Conservation (phyloP, 2,888 invertebrate species). For the Drosophila pegasa region DNA sequence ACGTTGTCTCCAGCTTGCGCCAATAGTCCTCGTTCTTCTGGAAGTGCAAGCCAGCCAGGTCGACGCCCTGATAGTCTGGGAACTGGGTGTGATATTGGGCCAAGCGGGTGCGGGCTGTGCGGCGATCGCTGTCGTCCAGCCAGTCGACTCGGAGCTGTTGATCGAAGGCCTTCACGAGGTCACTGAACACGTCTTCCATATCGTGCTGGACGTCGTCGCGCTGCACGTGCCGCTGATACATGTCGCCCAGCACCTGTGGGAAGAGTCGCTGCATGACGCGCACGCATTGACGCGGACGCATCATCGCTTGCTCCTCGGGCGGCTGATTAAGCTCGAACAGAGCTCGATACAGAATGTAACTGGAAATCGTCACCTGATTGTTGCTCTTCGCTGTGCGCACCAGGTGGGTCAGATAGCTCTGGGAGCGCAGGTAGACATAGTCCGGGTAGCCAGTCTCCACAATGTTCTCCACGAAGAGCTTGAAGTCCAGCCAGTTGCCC, state of each 20-base stretch:
- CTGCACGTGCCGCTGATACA: slow-evolving; percentile 69
- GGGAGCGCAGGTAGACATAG: slow-evolving; percentile 72
- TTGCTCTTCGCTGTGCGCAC: slow-evolving; percentile 55
- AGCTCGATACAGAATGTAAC: slow-evolving; percentile 81
- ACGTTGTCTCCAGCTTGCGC: slow-evolving; percentile 60
- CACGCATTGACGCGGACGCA: slow-evolving; percentile 65
- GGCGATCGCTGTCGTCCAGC: slow-evolving; percentile 76
- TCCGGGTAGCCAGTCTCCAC: slow-evolving; percentile 49
- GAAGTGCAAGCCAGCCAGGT: slow-evolving; percentile 56
- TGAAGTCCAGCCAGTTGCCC: slow-evolving; percentile 73
- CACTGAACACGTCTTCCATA: slow-evolving; percentile 61
- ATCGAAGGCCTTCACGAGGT: slow-evolving; percentile 67
- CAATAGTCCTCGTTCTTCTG: slow-evolving; percentile 71
- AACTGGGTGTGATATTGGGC: slow-evolving; percentile 57
- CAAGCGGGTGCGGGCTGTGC: slow-evolving; percentile 65
- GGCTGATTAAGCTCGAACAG: slow-evolving; percentile 58
- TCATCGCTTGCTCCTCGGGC: slow-evolving; percentile 38
- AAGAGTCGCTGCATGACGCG: slow-evolving; percentile 70
- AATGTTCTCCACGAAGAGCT: slow-evolving; percentile 70
- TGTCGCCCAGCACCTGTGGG: slow-evolving; percentile 77
- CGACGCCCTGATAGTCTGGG: slow-evolving; percentile 68
- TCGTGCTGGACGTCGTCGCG: slow-evolving; percentile 62
- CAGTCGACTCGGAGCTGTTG: slow-evolving; percentile 64
- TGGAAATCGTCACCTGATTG: slow-evolving; percentile 66
- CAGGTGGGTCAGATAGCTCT: slow-evolving; percentile 72